A percentile compares a stretch with the other conserved stretches of the same genome.
Conservation (phyloP, 2,888 invertebrate species). For the Drosophila borealis region DNA sequence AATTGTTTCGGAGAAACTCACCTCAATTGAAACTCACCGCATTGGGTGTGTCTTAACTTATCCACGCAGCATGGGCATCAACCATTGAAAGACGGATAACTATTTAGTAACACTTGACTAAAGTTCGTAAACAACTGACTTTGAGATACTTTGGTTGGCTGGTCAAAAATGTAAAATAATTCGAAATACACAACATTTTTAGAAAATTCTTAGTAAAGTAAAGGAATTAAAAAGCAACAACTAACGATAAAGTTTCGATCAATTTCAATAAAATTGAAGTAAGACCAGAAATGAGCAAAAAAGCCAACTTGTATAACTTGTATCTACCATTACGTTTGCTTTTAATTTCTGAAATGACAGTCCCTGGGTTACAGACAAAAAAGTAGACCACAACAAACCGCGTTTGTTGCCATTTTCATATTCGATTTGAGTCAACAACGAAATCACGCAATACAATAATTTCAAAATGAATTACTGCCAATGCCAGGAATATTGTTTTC, state of each 20-base stretch:
- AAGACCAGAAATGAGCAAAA: too few relatives aligned
- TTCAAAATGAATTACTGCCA: conserved; percentile 45
- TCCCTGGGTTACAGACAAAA: conserved; percentile 6
- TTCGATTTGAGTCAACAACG: conserved; percentile 61
- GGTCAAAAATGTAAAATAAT: too few relatives aligned
- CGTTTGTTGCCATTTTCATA: conserved; percentile 53
- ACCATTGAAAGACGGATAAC: conserved; percentile 5
- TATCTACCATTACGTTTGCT: background rate
- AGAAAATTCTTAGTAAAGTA: too few relatives aligned
- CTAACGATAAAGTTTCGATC: too few relatives aligned
- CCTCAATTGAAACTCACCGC: conserved; percentile 14
- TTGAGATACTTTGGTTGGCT: background rate
- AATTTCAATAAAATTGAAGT: too few relatives aligned
- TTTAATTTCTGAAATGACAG: background rate
- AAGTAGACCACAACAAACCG: conserved; percentile 42
- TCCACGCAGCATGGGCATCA: background rate
- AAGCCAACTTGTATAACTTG: background rate
- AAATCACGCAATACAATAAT: conserved; percentile 71
- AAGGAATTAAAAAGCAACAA: background rate
- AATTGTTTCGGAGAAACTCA: background rate
- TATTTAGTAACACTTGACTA: too few relatives aligned
- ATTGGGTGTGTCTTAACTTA: conserved; percentile 12
- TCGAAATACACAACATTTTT: too few relatives aligned
- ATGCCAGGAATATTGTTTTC: conserved; percentile 12
- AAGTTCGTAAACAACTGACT: background rate